phyloP scores from a whole-genome alignment of 2,797 vertebrate species.

The Ctenosaura bakeri region DNA sequence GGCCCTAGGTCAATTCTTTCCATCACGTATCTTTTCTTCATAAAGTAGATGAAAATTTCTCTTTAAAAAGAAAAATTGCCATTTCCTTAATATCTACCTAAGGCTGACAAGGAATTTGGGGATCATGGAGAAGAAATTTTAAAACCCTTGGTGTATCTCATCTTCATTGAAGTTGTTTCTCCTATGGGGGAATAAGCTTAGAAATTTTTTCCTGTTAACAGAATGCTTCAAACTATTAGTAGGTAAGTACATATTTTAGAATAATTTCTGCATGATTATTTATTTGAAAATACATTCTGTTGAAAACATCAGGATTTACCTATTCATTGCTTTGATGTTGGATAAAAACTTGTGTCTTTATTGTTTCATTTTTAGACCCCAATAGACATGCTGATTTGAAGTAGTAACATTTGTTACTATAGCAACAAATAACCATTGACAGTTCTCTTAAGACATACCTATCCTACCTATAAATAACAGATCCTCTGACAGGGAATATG shows the following conservation, averaged over 20 bases:
- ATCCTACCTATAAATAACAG: slow-evolving; percentile 31
- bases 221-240: background rate
- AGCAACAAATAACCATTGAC: slow-evolving; percentile 5
- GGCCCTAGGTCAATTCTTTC: background rate
- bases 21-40: background rate
- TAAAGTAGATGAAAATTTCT: background rate
- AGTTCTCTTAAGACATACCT: slow-evolving; percentile 27
- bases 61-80: background rate
- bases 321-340: background rate
- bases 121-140: background rate
- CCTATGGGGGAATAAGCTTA: background rate
- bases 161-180: background rate
- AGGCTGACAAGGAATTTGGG: background rate
- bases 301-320: background rate
- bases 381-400: background rate
- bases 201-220: background rate
- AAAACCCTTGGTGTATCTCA: background rate
- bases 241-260: background rate
- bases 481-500: rapidly evolving
- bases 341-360: background rate
- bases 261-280: background rate
- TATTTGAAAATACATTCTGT: background rate
- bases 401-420: slow-evolving; percentile 47
- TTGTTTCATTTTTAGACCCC: background rate
- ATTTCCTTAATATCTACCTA: too few relatives aligned